A percentile compares a stretch with the other conserved stretches of the same genome.
These are phyloP conservation scores for Drosophila mimica DNA, from an alignment of 2,888 invertebrate species.

Conservation along the genomic window DNA sequence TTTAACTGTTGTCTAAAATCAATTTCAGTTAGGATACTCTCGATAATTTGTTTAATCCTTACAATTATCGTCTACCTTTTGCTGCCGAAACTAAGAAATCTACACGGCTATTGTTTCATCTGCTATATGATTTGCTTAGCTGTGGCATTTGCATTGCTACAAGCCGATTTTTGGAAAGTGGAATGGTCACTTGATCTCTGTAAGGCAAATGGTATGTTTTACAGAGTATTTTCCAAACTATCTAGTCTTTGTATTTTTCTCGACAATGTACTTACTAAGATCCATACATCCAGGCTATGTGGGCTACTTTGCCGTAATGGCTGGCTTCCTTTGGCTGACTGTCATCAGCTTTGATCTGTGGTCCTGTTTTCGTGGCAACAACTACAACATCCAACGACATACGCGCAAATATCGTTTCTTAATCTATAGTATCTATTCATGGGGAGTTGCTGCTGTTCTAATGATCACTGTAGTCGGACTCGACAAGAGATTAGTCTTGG, in stretches of 20 bases:
- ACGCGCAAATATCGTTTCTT: slow-evolving; percentile 63
- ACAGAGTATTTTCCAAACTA: no score
- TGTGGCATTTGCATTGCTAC: slow-evolving; percentile 14
- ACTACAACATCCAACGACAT: slow-evolving; percentile 47
- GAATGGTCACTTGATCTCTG: not conserved
- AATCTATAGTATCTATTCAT: slow-evolving; percentile 77
- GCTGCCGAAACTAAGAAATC: slow-evolving; percentile 25
- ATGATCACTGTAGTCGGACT: slow-evolving; percentile 72
- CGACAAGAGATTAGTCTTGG: no score
- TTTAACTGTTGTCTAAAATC: not conserved
- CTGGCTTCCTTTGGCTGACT: slow-evolving; percentile 94
- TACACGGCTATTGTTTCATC: slow-evolving; percentile 39
- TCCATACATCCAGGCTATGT: slow-evolving; percentile 62
- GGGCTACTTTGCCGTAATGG: slow-evolving; percentile 89
- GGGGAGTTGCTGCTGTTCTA: slow-evolving; percentile 75
- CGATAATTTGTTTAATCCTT: slow-evolving; percentile 89
- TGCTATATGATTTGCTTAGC: slow-evolving; percentile 37
- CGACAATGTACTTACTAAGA: not conserved
- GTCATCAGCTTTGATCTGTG: slow-evolving; percentile 94
- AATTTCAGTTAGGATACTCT: slow-evolving; percentile 88
- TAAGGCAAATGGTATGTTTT: slow-evolving; percentile 16
- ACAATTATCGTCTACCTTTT: slow-evolving; percentile 86
- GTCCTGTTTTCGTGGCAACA: slow-evolving; percentile 85
- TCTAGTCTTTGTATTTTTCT: no score
- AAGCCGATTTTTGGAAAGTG: not conserved